Conservation (phyloP, 2,888 invertebrate genomes). For the Sipha maydis region DNA sequence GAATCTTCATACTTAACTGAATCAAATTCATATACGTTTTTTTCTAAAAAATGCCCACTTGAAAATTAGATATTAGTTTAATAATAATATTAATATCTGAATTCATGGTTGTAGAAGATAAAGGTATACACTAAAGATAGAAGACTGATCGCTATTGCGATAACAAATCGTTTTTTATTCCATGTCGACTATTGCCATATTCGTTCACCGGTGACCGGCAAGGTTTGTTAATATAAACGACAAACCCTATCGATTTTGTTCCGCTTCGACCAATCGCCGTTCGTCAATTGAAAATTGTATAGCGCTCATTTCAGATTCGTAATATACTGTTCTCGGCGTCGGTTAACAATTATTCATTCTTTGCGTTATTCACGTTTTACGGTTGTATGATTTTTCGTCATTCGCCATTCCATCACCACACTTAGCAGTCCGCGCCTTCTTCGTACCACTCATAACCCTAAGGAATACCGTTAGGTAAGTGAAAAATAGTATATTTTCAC, state of each 20-base stretch:
- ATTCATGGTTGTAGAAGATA: too few species aligned
- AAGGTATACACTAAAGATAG: too few species aligned
- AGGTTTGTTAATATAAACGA: too few species aligned
- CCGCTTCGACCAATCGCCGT: background rate
- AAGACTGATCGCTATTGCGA: background rate
- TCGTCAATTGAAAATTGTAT: background rate
- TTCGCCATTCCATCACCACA: background rate
- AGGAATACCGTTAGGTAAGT: background rate
- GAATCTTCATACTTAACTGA: too few species aligned
- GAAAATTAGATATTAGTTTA: too few species aligned
- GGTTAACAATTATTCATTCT: background rate
- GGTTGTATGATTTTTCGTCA: too few species aligned
- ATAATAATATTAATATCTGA: too few species aligned
- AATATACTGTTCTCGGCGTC: background rate
- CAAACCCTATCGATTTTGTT: too few species aligned
- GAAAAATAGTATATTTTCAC: background rate
- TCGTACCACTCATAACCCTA: background rate
- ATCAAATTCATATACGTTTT: too few species aligned
- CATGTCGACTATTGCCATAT: background rate
- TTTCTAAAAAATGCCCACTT: too few species aligned
- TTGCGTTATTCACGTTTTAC: too few species aligned
- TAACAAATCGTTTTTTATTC: background rate
- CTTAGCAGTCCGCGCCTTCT: background rate
- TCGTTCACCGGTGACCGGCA: too few species aligned
- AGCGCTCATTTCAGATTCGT: background rate